phyloP scores from a whole-genome alignment of 2,888 invertebrate species.

The Pimpla rufipes region DNA sequence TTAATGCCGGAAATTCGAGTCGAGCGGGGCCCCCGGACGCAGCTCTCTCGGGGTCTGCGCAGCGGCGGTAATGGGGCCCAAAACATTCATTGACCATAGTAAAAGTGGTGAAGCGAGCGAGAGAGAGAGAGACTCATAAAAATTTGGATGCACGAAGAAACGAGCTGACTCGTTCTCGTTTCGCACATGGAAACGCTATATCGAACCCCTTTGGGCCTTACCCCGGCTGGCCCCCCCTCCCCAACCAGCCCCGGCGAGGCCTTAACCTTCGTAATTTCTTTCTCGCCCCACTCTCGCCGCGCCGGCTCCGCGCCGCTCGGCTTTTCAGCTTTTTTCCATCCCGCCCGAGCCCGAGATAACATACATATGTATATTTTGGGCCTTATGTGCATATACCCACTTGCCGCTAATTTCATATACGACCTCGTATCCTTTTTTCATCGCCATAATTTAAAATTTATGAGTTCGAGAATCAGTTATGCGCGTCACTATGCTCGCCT shows the following conservation, averaged over 20 bases:
- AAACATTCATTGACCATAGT: constrained; percentile 57
- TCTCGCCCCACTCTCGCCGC: constrained; percentile 27
- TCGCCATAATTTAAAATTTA: constrained; percentile 85
- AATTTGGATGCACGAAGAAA: constrained; percentile 67
- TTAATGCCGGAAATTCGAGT: constrained; percentile 85
- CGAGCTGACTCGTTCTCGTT: constrained; percentile 69
- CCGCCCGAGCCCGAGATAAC: constrained; percentile 49
- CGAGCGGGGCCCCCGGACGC: constrained; percentile 72
- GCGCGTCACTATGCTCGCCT: constrained; percentile 70
- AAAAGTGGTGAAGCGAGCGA: constrained; percentile 27
- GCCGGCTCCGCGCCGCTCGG: constrained; percentile 8
- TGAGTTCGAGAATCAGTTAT: constrained; percentile 83
- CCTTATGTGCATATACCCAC: constrained; percentile 49
- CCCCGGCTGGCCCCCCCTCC: constrained; percentile 8
- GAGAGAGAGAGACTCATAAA: constrained; percentile 53
- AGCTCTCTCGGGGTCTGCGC: constrained; percentile 54
- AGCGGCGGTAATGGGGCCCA: constrained; percentile 65
- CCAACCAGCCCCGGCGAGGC: not conserved
- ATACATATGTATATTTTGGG: constrained; percentile 55
- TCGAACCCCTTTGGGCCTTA: constrained; percentile 58
- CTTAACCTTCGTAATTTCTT: constrained; percentile 55
- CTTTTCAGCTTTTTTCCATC: constrained; percentile 55
- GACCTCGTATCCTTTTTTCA: constrained; percentile 68
- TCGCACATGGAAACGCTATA: constrained; percentile 70
- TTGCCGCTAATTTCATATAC: constrained; percentile 65